Evolutionary conservation across 2,888 invertebrate species (phyloP).

Genomic region (Calameuta idolon): DNA sequence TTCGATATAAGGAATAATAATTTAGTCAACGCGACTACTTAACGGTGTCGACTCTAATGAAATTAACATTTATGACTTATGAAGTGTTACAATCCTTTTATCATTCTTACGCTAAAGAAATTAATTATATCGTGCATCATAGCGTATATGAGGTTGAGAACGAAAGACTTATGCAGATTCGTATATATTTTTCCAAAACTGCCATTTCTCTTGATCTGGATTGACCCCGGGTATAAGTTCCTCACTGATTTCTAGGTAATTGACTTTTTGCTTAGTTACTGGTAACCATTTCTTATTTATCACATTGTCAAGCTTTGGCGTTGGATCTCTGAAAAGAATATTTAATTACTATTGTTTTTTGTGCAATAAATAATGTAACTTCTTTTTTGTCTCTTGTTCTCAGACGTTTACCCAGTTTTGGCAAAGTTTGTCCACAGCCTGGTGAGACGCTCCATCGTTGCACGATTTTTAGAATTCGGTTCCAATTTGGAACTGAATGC

Average conservation of each 20-base stretch:
- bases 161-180: neutral
- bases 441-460: constrained; percentile 2
- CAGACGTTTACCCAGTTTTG: constrained; percentile 14
- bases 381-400: neutral
- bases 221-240: neutral
- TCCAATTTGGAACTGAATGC: neutral
- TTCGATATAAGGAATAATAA: too few species aligned
- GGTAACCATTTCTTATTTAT: constrained; percentile 14
- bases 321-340: constrained; percentile 9
- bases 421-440: constrained; percentile 19
- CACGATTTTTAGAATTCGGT: neutral
- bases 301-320: constrained; percentile 12
- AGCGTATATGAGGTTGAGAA: too few species aligned
- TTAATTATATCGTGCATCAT: neutral
- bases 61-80: too few species aligned
- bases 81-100: too few species aligned
- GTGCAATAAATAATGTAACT: neutral
- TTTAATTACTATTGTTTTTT: neutral
- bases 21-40: too few species aligned
- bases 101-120: neutral
- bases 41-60: too few species aligned
- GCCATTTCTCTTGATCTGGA: constrained; percentile 7
- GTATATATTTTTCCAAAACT: constrained; percentile 1
- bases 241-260: constrained; percentile 7
- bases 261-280: neutral